Evolutionary conservation across 2,797 vertebrate species (phyloP).

Genomic region (Gephyroberyx darwinii): DNA sequence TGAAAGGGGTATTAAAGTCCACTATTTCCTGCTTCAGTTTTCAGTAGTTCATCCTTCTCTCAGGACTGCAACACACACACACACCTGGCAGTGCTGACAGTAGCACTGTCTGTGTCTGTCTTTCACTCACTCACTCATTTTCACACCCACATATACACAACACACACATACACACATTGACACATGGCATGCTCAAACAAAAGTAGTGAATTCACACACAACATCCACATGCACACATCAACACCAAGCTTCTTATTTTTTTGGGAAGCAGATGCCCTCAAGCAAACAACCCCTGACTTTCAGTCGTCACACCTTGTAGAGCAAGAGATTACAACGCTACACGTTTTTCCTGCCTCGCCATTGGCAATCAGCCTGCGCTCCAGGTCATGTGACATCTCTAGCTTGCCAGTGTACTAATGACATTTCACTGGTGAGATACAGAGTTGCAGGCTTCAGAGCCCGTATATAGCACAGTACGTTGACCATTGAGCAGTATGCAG

Average conservation of each 20-base stretch:
- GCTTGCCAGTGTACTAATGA: constrained; percentile 54
- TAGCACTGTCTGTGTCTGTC: too few relatives aligned
- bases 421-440: constrained; percentile 51
- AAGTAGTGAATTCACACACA: not conserved
- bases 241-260: constrained; percentile 15
- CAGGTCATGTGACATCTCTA: constrained; percentile 35
- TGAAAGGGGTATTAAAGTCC: not conserved
- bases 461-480: not conserved
- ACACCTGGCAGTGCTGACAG: too few relatives aligned
- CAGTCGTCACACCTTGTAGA: constrained; percentile 48
- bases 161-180: not conserved
- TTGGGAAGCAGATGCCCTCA: constrained; percentile 31
- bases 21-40: constrained; percentile 27
- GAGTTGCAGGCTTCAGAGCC: constrained; percentile 6
- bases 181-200: constrained; percentile 4
- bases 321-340: constrained; percentile 35
- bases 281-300: constrained; percentile 53
- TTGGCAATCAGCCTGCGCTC: constrained; percentile 39
- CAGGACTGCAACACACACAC: constrained; percentile 1
- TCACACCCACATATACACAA: not conserved
- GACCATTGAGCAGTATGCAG: constrained; percentile 4
- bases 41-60: constrained; percentile 23
- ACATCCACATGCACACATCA: not conserved
- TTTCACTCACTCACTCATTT: too few relatives aligned
- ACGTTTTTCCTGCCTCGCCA: constrained; percentile 15